Evolutionary conservation across 2,888 invertebrate genomes (phyloP).

Genomic region (Watsonalla binaria): DNA sequence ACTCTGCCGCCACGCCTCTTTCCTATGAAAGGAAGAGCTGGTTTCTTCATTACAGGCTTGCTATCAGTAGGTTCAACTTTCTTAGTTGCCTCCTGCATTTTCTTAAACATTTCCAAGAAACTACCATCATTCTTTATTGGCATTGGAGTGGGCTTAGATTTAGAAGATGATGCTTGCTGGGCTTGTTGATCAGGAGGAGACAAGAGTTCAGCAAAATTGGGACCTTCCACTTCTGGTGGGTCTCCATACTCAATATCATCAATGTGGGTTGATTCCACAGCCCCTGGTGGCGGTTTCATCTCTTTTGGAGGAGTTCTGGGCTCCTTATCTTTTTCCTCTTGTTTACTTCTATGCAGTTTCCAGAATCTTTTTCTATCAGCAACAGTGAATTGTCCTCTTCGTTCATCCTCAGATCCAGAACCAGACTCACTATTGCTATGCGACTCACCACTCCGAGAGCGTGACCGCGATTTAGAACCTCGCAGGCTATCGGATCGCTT

Average conservation of each 20-base stretch:
- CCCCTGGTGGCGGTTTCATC: conserved; percentile 63
- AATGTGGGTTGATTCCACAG: conserved; percentile 46
- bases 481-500: conserved; percentile 29
- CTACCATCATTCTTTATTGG: conserved; percentile 93
- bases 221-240: conserved; percentile 69
- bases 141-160: conserved; percentile 77
- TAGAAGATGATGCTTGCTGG: conserved; percentile 52
- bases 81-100: conserved; percentile 85
- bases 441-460: conserved; percentile 38
- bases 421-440: conserved; percentile 41
- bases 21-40: conserved; percentile 80
- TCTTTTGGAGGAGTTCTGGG: conserved; percentile 53
- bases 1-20: conserved; percentile 92
- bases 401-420: conserved; percentile 58
- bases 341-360: conserved; percentile 58
- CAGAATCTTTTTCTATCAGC: conserved; percentile 68
- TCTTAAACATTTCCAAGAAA: conserved; percentile 94
- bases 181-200: conserved; percentile 50
- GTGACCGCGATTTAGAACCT: conserved; percentile 37
- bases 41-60: conserved; percentile 63
- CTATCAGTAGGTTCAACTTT: conserved; percentile 59
- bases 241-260: conserved; percentile 66
- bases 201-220: conserved; percentile 63
- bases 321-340: conserved; percentile 43
- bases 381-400: conserved; percentile 70